Base-by-base conservation (phyloP, 2,888 invertebrate genomes). In the Helleia helle region DNA sequence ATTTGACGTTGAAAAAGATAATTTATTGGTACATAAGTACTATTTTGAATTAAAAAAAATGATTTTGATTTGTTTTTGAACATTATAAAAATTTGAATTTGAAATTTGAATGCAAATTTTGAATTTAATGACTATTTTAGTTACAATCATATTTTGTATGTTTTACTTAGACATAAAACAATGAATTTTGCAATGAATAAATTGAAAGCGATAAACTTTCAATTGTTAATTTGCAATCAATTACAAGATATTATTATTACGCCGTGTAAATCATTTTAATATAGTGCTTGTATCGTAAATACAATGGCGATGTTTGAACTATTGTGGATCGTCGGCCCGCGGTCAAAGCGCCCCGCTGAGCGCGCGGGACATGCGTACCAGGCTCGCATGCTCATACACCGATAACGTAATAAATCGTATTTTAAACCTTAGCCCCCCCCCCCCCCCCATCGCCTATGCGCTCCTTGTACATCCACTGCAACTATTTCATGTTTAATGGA, bases 401-500 rank as follows among this genome's bases (percentile, higher is more conserved):
- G 62, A 61, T 59, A 60, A 52, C 52, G 55, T 56, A 48, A 72
- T 76, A 76, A 74, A 77, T 79, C 61, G 56, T 62, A 59, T 63
- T 69, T 62, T 61, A 59, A 67, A 58, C 62, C 58, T 56, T n/a
- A n/a, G n/a, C n/a, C n/a, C n/a, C n/a, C n/a, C n/a, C n/a, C n/a
- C n/a, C n/a, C n/a, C n/a, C 51, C 55, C 56, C 49, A 50, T 48
- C 46, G 43, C 48, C 48, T 48, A n/a, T 51, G 43, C 51, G 41
- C 44, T 48, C 52, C 50, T 54, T 45, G 49, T 53, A 47, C 44
- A 41, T 50, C 44, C 48, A 50, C 49, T 47, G 56, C 63, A 73
- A 73, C 70, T 77, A 77, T 79, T 76, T 80, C 72, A 79, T 65
- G 76, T 79, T 79, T 68, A 80, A 80, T 79, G 75, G 81, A 62